Evolutionary conservation across 1,140 invertebrate genomes (phyloP), one percentile per base, ranked within the genome.

Genomic region (Dendroctonus valens): DNA sequence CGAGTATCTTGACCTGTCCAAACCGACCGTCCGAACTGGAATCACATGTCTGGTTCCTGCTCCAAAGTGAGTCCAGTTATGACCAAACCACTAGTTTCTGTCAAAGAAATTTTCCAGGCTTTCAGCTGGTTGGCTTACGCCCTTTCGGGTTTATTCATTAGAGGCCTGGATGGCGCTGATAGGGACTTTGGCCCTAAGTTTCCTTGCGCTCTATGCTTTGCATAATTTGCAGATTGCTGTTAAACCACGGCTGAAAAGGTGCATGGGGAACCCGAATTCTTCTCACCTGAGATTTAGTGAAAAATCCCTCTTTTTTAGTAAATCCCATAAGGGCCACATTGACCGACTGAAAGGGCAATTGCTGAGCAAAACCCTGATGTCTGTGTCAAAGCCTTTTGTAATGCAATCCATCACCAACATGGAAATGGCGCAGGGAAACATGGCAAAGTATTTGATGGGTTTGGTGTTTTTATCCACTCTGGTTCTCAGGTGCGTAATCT

Each of bases 31-130:
- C 41, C 75, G 84, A 68, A 83, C 83, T 50, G 83, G 82, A 44
- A 81, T 86, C 14, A 85, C 84, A 9, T 84, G 83, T 71, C 74
- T 87, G 52, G 82, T 81, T 7, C 85, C 85, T 41, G 80, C 80
- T 59, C 83, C 84, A 7, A 81, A 77, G 83, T 83, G 69, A 68
- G 55, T 70, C 14, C 11, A 57, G 4, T 58, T n/a, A 57, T 48
- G 55, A 40, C 12, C 9, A 55, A 46, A 39, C 46, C 3, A 38
- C 14, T 3, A 26, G 49, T 4, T 55, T 14, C n/a, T 15, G 15
- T 64, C 7, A 41, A 7, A 14, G 40, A 39, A 12, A 37, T 59
- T 41, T 54, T 65, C 57, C 69, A 77, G 75, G 48, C 64, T 75
- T 39, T 55, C 69, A 42, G 67, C 58, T 6, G 69, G 73, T 39